Evolutionary conservation across 2,888 invertebrate species (phyloP), one percentile per base, ranked within the genome.

Genomic region (Stenchaetothrips biformis): DNA sequence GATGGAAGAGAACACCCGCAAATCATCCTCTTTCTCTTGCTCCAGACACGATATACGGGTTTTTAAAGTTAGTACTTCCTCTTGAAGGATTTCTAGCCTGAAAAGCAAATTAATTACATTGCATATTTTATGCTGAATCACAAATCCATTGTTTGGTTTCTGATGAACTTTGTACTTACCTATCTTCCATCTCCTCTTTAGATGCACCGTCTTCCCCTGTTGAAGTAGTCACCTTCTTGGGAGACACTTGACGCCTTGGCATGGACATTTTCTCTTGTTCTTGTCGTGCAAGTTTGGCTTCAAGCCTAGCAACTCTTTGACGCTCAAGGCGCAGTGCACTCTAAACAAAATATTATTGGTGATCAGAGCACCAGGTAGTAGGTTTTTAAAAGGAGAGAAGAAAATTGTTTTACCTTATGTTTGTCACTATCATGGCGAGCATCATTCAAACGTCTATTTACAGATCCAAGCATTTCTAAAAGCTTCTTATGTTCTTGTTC

Each of bases 51-150:
- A 89, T 67, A 92, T 85, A 84, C 91, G 89, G 77, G 91, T 90
- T 84, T 91, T 90, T 85, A 92, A 86, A 25, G 91, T 90, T 85
- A 91, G 90, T 77, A 92, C 88, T 83, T 91, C 91, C 85, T 93
- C 92, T 84, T 92, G 90, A 0, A 92, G 89, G 80, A 93, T 85
- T 84, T 91, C 91, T 80, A 92, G 78, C 77, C 83, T 83, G 53
- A 48, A 78, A 25, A 37, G 1, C 4, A 37, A 25, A 18, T 48
- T 79, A 47, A 48, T 25, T n/a, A 78, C 25, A 78, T 78, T 21
- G 25, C 3, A 25, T 78, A 25, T 16, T 18, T 21, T 78, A 78
- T 48, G 27, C 79, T 80, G 77, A 82, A 81, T 79, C 81, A 82
- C 16, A 81, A 79, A 6, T 16, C 53, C 62, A 59, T 18, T 49